These are phyloP conservation scores for Enteromius mattozi DNA, from an alignment of 2,797 vertebrate genomes.

Conservation along the genomic window DNA sequence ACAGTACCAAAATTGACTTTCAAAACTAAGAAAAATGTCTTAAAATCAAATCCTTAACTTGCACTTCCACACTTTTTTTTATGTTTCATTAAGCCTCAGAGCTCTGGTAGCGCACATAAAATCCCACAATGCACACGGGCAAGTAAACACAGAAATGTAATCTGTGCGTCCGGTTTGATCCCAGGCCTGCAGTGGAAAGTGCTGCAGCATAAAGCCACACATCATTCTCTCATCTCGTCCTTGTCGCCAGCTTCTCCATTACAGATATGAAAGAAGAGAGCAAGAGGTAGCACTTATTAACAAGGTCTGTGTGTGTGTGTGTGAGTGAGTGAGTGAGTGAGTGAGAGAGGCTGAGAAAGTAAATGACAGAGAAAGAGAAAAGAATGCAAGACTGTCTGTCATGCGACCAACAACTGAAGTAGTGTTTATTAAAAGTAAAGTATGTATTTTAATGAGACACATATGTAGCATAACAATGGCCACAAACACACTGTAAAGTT, in stretches of 20 bases:
- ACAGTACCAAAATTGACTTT: background rate
- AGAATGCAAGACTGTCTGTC: background rate
- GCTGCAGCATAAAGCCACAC: slow-evolving; percentile 42
- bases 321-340: background rate
- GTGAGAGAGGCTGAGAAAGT: slow-evolving; percentile 15
- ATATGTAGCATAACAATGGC: background rate
- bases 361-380: slow-evolving; percentile 21
- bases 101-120: slow-evolving; percentile 15
- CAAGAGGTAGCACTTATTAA: slow-evolving; percentile 50
- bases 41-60: background rate
- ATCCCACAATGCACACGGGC: slow-evolving; percentile 25
- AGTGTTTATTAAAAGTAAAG: background rate
- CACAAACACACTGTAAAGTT: background rate
- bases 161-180: slow-evolving; percentile 31
- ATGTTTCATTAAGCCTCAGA: slow-evolving; percentile 18
- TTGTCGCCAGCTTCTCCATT: slow-evolving; percentile 43
- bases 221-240: slow-evolving; percentile 44
- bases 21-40: background rate
- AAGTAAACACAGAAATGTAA: slow-evolving; percentile 54
- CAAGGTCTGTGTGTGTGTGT: slow-evolving; percentile 17
- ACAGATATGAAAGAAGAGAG: slow-evolving; percentile 38
- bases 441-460: background rate
- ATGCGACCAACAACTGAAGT: background rate
- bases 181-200: slow-evolving; percentile 30
- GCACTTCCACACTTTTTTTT: background rate